A percentile compares a stretch with the other conserved stretches of the same genome.
Evolutionary conservation across 2,797 vertebrate species (phyloP).

Genomic region (Trematomus bernacchii): DNA sequence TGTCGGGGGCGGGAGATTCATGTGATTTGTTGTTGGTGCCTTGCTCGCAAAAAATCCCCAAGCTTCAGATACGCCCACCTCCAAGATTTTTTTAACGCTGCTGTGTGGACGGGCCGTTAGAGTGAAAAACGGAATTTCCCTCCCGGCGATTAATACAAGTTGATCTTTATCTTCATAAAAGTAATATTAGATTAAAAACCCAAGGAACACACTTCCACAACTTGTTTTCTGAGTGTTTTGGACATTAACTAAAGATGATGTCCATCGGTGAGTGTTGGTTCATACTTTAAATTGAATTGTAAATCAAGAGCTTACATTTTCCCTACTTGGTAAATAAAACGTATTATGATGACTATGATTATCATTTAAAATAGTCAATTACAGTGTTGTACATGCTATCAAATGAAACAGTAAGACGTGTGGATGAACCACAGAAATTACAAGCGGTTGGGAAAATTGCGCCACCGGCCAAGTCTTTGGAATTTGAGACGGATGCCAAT

Average conservation of each 20-base stretch:
- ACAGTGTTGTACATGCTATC: slow-evolving; percentile 34
- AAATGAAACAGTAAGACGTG: slow-evolving; percentile 44
- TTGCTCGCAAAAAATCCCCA: no score
- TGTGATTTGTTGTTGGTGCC: no score
- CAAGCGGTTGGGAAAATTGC: slow-evolving; percentile 30
- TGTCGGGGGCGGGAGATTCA: no score
- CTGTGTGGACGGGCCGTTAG: no score
- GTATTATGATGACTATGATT: slow-evolving; percentile 61
- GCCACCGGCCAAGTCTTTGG: slow-evolving; percentile 32
- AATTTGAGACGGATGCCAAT: slow-evolving; percentile 43
- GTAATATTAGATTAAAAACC: no score
- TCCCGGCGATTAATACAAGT: no score
- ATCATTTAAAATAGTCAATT: slow-evolving; percentile 53
- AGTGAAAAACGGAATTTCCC: no score
- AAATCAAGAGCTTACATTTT: neutral
- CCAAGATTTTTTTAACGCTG: no score
- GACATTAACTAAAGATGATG: neutral
- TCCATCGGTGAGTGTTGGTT: neutral
- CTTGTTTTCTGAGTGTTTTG: neutral
- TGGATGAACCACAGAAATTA: slow-evolving; percentile 48
- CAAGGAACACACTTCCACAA: neutral
- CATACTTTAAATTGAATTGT: neutral
- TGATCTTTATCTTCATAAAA: no score
- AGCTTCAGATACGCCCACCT: no score
- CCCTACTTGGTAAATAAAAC: neutral